Conservation (phyloP, 2,888 invertebrate genomes). For the Trichogramma evanescens region DNA sequence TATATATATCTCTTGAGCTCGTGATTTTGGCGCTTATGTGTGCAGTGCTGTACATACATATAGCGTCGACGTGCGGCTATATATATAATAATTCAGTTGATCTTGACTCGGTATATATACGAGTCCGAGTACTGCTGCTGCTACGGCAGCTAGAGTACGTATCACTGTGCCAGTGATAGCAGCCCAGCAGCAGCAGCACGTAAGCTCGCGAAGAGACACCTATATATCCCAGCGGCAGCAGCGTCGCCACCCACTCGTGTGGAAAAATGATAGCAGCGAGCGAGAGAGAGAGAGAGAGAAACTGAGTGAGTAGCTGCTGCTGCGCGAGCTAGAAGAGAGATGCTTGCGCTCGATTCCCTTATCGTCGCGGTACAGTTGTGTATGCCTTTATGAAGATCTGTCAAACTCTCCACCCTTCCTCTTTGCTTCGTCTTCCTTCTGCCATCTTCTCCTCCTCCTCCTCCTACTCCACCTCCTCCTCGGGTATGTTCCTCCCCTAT, state of each 20-base stretch:
- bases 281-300: not conserved
- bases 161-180: slow-evolving; percentile 8
- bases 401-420: slow-evolving; percentile 37
- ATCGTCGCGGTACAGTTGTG: slow-evolving; percentile 46
- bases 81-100: no score
- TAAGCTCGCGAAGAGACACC: not conserved
- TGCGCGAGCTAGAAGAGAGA: slow-evolving; percentile 47
- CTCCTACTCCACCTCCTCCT: slow-evolving; percentile 3
- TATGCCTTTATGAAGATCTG: slow-evolving; percentile 48
- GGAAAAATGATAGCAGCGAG: slow-evolving; percentile 53
- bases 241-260: slow-evolving; percentile 41
- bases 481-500: not conserved
- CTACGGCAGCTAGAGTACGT: not conserved
- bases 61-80: no score
- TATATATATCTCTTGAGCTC: no score
- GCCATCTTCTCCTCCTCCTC: slow-evolving; percentile 8
- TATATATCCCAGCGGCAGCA: not conserved
- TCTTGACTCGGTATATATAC: no score
- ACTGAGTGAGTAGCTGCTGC: slow-evolving; percentile 18
- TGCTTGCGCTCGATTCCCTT: slow-evolving; percentile 46
- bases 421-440: slow-evolving; percentile 25
- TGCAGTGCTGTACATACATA: no score
- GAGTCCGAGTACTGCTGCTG: not conserved
- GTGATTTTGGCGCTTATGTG: no score
- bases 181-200: not conserved